These are phyloP conservation scores for Drosophila truncata DNA, from an alignment of 1,140 invertebrate species.

Conservation along the genomic window DNA sequence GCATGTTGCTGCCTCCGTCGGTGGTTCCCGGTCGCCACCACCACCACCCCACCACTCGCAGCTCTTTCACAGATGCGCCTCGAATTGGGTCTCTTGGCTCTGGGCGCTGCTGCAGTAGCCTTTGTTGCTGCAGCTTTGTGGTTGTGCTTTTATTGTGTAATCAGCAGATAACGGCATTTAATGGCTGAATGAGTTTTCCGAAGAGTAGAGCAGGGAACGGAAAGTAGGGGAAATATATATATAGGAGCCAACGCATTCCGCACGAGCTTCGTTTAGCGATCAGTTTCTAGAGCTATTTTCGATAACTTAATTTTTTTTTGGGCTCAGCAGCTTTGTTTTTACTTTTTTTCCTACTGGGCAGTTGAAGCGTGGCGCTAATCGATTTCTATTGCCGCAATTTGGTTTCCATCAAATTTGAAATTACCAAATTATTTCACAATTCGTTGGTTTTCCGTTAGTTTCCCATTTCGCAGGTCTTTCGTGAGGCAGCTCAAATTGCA, in stretches of 20 bases:
- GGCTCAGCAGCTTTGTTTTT: background rate
- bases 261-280: constrained; percentile 54
- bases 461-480: constrained; percentile 47
- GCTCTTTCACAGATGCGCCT: constrained; percentile 68
- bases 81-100: constrained; percentile 73
- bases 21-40: constrained; percentile 33
- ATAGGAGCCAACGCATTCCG: constrained; percentile 50
- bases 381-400: constrained; percentile 61
- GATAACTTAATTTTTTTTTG: constrained; percentile 69
- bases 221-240: background rate
- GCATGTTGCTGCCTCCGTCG: constrained; percentile 22
- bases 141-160: constrained; percentile 79
- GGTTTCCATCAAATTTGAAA: constrained; percentile 42
- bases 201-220: constrained; percentile 5
- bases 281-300: constrained; percentile 42
- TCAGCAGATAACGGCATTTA: constrained; percentile 83
- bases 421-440: constrained; percentile 64
- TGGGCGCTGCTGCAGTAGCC: constrained; percentile 68
- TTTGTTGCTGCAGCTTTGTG: constrained; percentile 48
- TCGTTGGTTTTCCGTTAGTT: constrained; percentile 41
- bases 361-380: constrained; percentile 59
- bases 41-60: constrained; percentile 11
- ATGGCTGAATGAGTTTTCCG: constrained; percentile 79
- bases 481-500: constrained; percentile 41
- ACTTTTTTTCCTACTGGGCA: constrained; percentile 1